Evolutionary conservation across 2,797 vertebrate species (phyloP).

Genomic region (Apogon hyalosoma): DNA sequence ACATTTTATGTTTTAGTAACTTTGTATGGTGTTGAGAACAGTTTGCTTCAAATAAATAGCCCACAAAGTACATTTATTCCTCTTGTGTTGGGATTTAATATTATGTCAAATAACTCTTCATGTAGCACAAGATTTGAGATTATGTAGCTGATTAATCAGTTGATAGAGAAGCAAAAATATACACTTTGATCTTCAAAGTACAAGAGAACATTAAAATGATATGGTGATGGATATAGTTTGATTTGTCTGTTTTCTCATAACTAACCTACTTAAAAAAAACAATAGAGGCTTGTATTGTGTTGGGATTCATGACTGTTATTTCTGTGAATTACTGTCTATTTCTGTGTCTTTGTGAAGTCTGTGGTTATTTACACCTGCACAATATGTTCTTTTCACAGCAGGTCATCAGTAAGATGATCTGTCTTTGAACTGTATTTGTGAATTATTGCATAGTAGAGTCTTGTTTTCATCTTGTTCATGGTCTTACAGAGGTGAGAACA

Average conservation of each 20-base stretch:
- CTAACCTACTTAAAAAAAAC: not conserved
- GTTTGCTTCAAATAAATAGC: not conserved
- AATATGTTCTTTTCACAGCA: not conserved
- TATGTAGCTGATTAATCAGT: too few species aligned
- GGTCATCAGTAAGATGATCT: not conserved
- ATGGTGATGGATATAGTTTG: not conserved
- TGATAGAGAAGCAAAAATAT: too few species aligned
- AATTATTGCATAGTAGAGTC: not conserved
- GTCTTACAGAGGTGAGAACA: too few species aligned
- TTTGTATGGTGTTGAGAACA: slow-evolving; percentile 6
- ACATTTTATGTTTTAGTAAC: slow-evolving; percentile 17
- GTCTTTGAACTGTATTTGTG: not conserved
- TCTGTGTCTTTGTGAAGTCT: not conserved
- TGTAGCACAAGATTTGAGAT: too few species aligned
- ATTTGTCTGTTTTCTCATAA: not conserved
- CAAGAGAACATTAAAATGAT: not conserved
- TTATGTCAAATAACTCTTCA: too few species aligned
- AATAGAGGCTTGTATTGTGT: not conserved
- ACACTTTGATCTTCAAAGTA: too few species aligned
- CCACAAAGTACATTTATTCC: too few species aligned
- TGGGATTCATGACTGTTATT: slow-evolving; percentile 2
- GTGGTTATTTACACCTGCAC: not conserved
- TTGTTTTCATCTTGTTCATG: too few species aligned
- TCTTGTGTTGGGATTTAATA: not conserved
- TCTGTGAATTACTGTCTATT: not conserved